Evolutionary conservation across 2,113 vertebrate genomes (phyloP), one percentile per base, ranked within the genome.

Genomic region (Sterna hirundo): DNA sequence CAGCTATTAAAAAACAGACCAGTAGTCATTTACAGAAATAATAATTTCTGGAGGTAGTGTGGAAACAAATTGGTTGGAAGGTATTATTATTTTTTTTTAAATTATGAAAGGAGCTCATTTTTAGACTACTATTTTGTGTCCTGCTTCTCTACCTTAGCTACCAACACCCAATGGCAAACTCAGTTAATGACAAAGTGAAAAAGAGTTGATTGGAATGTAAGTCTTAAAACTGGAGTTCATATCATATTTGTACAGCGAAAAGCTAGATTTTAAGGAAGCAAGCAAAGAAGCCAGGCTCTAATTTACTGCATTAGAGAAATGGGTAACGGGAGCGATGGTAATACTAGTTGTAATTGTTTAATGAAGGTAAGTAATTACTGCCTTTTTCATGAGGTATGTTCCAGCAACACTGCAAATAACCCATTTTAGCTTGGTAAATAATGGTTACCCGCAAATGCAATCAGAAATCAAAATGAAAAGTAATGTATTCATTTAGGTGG

Each of bases 341-440:
- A 94, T n/a, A 96, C 44, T 52, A 90, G 49, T 46, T 72, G 54
- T 83, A 96, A 92, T 84, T 87, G 83, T 93, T 89, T 86, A 91
- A 96, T 89, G 81, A 96, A 85, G n/a, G 42, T 89, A 86, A 93
- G 90, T 83, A 94, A 95, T 92, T 94, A 91, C 88, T 60, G 51
- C 58, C 3, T 12, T 70, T 60, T 77, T 90, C 86, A 87, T 40
- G 62, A 95, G 29, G 72, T 64, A 84, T 57, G 49, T 74, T 89
- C 44, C 55, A 94, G 88, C 57, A 92, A 78, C 36, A 61, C 42
- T 77, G 80, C 72, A 93, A 93, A 96, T 88, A 87, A 25, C 20
- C 66, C 46, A 77, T 52, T 94, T 81, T 72, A 89, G 49, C 3
- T 6, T 20, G 29, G 27, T 88, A 93, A 97, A 86, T 77, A 97